Base-by-base conservation (phyloP, 2,113 vertebrate species). In the Peromyscus polionotus region DNA sequence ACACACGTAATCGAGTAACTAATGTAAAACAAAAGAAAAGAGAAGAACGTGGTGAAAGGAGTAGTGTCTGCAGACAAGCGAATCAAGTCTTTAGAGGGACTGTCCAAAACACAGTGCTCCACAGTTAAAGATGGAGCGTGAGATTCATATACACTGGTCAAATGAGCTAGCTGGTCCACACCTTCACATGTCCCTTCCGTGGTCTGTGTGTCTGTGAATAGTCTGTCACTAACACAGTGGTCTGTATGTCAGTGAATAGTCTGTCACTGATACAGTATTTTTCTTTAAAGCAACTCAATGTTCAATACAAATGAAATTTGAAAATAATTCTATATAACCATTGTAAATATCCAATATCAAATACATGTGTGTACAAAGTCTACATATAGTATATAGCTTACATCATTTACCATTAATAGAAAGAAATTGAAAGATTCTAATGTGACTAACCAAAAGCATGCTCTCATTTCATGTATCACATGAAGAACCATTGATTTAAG, bases 281-380 rank as follows among this genome's bases (percentile, higher is more conserved):
- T 93, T 85, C 85, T 94, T 83, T 84, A 91, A 96, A 73, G 65
- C 39, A 89, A 90, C 24, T 93, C 26, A 90, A 95, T 80, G 88
- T 88, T 92, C 76, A 91, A 85, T 13, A 24, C 39, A 95, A 91
- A 72, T 91, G 51, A 70, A 73, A 59, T 95, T 77, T 93, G 24
- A 88, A 54, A 57, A 48, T 0, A 83, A 65, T 67, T 90, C 33
- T 77, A 77, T 68, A 63, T 76, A 31, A 24, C 11, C 42, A 48
- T 8, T 94, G 20, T 54, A 94, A 94, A 93, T 57, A 93, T 67
- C 22, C 45, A 95, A 5, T 80, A 63, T 68, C 54, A 72, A 39
- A 54, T 4, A 63, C 4, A 28, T 59, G 57, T 83, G 26, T 48
- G 14, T 51, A 36, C 10, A 26, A 28, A 39, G 31, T 57, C 45